Percentiles rank a stretch among this genome's conserved stretches.
Evolutionary conservation across 1,140 invertebrate species (phyloP).

Genomic region (Pararge aegeria): DNA sequence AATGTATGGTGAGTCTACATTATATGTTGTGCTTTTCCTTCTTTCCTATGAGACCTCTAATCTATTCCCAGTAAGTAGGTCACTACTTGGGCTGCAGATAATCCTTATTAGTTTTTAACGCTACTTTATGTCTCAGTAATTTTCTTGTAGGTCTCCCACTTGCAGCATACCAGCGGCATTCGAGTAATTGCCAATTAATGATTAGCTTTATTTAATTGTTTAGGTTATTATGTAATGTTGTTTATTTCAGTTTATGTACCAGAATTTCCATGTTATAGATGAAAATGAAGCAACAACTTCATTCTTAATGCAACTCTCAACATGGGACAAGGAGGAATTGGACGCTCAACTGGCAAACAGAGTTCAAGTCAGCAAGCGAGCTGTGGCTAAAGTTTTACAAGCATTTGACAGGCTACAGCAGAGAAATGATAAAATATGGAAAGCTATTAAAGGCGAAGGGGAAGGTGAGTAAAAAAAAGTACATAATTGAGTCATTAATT

Average conservation of each 20-base stretch:
- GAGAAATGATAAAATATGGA: slow-evolving; percentile 94
- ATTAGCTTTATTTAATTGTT: too few relatives aligned
- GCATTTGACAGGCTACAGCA: slow-evolving; percentile 97
- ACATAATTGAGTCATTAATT: background rate
- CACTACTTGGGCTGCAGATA: too few relatives aligned
- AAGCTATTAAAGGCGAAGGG: slow-evolving; percentile 91
- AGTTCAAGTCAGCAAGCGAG: slow-evolving; percentile 95
- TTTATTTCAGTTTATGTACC: slow-evolving; percentile 34
- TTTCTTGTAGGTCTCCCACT: too few relatives aligned
- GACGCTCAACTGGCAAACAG: slow-evolving; percentile 97
- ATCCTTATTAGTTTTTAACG: too few relatives aligned
- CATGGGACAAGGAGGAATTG: slow-evolving; percentile 98
- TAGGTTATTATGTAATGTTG: slow-evolving; percentile 17
- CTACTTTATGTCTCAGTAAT: too few relatives aligned
- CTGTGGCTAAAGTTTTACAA: slow-evolving; percentile 97
- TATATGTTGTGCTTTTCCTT: too few relatives aligned
- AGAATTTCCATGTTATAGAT: slow-evolving; percentile 82
- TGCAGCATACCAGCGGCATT: too few relatives aligned
- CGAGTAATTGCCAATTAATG: too few relatives aligned
- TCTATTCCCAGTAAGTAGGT: too few relatives aligned
- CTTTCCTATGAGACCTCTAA: too few relatives aligned
- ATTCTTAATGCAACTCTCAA: slow-evolving; percentile 97
- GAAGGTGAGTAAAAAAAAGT: slow-evolving; percentile 69
- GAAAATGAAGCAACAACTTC: slow-evolving; percentile 98
- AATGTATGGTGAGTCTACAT: too few relatives aligned